These are phyloP conservation scores for Trachelus troglodyta DNA, from an alignment of 2,888 invertebrate genomes.

Conservation along the genomic window DNA sequence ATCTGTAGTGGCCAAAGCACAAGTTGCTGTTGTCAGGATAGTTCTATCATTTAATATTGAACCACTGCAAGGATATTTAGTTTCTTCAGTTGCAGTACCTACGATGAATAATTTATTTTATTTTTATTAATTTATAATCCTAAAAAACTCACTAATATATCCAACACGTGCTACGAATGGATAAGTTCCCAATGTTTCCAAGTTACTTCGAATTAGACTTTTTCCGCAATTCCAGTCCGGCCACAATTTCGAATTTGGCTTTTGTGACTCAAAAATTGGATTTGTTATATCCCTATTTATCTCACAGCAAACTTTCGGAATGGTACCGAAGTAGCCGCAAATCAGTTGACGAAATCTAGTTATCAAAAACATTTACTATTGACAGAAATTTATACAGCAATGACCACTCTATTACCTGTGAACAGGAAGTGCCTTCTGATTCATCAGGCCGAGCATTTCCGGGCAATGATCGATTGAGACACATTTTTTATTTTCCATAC, in stretches of 20 bases:
- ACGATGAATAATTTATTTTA: constrained; percentile 25
- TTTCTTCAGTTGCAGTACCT: constrained; percentile 77
- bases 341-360: constrained; percentile 51
- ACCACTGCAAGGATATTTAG: constrained; percentile 82
- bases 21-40: constrained; percentile 82
- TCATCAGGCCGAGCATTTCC: constrained; percentile 42
- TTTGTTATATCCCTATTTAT: constrained; percentile 18
- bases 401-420: constrained; percentile 41
- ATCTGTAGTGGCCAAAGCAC: constrained; percentile 81
- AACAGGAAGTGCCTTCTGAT: constrained; percentile 43
- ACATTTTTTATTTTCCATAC: constrained; percentile 43
- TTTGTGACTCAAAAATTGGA: constrained; percentile 13
- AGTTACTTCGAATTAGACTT: constrained; percentile 43
- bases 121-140: constrained; percentile 13
- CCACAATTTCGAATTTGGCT: constrained; percentile 19
- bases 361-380: neutral
- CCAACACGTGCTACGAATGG: constrained; percentile 83
- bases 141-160: constrained; percentile 74
- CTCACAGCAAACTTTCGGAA: constrained; percentile 50
- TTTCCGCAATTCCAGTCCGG: constrained; percentile 44
- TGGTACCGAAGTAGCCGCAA: constrained; percentile 47
- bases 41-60: constrained; percentile 74
- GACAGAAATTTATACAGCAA: constrained; percentile 11
- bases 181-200: constrained; percentile 72
- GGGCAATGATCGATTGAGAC: constrained; percentile 43